phyloP scores from a whole-genome alignment of 92 coral and sea anemone species.

The Epizoanthus ramosus region DNA sequence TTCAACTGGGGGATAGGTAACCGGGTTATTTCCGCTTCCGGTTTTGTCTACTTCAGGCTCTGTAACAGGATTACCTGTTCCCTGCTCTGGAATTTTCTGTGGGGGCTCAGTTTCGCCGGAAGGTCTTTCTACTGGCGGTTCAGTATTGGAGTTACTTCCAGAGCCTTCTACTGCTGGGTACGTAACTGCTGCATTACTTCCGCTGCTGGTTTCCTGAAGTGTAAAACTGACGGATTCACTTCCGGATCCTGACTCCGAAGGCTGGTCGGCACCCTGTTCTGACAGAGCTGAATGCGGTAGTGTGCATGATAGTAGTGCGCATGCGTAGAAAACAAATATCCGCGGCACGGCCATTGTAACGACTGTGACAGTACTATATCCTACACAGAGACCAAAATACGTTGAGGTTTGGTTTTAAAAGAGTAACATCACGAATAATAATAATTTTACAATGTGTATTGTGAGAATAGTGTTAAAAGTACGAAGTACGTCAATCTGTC shows the following conservation, averaged over 20 bases:
- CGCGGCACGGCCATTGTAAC: background rate
- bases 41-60: conserved; percentile 1
- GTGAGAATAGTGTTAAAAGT: too few relatives aligned
- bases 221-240: background rate
- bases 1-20: background rate
- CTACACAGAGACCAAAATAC: too few relatives aligned
- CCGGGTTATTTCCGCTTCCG: conserved; percentile 25
- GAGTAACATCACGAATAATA: too few relatives aligned
- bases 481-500: too few relatives aligned
- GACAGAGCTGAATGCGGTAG: background rate
- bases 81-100: background rate
- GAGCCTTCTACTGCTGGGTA: background rate
- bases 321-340: background rate
- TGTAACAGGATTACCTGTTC: conserved; percentile 20
- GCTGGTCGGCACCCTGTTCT: background rate
- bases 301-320: background rate
- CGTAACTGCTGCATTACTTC: background rate
- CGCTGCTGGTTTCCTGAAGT: background rate
- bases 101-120: background rate
- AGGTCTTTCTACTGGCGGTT: background rate
- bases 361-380: too few relatives aligned
- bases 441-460: too few relatives aligned
- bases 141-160: background rate
- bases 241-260: conserved; percentile 16
- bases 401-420: too few relatives aligned